A percentile compares a stretch with the other conserved stretches of the same genome.
phyloP scores from a whole-genome alignment of 2,888 invertebrate genomes.

The Tetheella fluctuosa region DNA sequence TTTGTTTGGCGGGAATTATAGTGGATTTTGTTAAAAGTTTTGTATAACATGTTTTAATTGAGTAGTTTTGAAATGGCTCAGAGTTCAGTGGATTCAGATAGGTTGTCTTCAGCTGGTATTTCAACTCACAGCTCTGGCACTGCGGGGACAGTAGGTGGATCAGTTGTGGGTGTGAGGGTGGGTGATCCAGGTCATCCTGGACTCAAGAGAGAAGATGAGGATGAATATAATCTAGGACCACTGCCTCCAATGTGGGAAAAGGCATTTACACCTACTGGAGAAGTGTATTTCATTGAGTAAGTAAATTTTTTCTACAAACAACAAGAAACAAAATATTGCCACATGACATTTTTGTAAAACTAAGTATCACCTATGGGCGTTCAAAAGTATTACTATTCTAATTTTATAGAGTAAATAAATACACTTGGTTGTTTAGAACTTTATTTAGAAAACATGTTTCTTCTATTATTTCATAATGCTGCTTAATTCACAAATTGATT shows the following conservation, averaged over 20 bases:
- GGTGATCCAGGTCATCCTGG: constrained; percentile 54
- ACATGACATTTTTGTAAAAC: neutral
- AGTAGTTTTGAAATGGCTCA: constrained; percentile 65
- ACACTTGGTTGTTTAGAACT: no score
- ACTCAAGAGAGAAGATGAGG: constrained; percentile 83
- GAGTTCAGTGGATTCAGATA: constrained; percentile 77
- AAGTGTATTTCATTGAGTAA: constrained; percentile 98
- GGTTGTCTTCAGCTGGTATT: constrained; percentile 78
- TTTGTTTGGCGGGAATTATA: constrained; percentile 31
- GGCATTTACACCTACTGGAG: constrained; percentile 97
- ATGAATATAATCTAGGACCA: constrained; percentile 93
- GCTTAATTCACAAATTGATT: no score
- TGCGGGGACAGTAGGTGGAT: constrained; percentile 76
- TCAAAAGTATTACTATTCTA: no score
- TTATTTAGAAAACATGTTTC: no score
- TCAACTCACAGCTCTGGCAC: constrained; percentile 80
- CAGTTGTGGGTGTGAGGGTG: constrained; percentile 75
- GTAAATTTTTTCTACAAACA: constrained; percentile 60
- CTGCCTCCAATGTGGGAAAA: constrained; percentile 99
- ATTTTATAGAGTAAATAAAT: no score
- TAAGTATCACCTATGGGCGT: no score
- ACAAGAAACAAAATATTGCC: neutral
- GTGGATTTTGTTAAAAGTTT: constrained; percentile 15
- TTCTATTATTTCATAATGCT: no score
- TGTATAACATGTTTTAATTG: constrained; percentile 28